A percentile compares a stretch with the other conserved stretches of the same genome.
Evolutionary conservation across 2,797 vertebrate species (phyloP).

Genomic region (Gambelia wislizenii): DNA sequence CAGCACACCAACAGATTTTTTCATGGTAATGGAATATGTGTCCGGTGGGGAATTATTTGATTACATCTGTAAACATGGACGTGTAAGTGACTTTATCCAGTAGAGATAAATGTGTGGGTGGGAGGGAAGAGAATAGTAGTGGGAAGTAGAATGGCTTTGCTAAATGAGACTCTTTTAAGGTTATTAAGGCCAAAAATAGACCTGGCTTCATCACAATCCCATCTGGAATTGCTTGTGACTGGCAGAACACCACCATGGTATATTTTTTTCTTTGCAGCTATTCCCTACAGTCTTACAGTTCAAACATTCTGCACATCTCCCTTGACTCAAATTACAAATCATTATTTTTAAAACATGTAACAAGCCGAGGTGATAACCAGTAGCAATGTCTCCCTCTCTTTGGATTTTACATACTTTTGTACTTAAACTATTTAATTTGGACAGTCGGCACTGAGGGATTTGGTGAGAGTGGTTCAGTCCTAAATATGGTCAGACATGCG

Average conservation of each 20-base stretch:
- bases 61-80: slow-evolving; percentile 98
- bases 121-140: slow-evolving; percentile 43
- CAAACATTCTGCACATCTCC: not conserved
- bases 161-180: slow-evolving; percentile 42
- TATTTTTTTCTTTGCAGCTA: fast-evolving
- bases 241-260: not conserved
- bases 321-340: not conserved
- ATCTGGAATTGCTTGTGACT: slow-evolving; percentile 29
- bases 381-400: not conserved
- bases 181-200: slow-evolving; percentile 63
- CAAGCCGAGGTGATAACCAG: not conserved
- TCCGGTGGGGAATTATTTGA: slow-evolving; percentile 97
- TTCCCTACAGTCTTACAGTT: not conserved
- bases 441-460: not conserved
- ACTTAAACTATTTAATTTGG: not conserved
- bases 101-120: slow-evolving; percentile 38
- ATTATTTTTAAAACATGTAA: not conserved
- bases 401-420: not conserved
- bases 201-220: slow-evolving; percentile 56
- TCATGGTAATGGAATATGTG: slow-evolving; percentile 99
- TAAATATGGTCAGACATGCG: not conserved
- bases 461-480: not conserved
- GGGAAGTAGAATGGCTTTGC: slow-evolving; percentile 45
- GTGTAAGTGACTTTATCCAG: slow-evolving; percentile 81
- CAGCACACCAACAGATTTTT: slow-evolving; percentile 97